Evolutionary conservation across 2,888 invertebrate genomes (phyloP).

Genomic region (Emmelina monodactyla): DNA sequence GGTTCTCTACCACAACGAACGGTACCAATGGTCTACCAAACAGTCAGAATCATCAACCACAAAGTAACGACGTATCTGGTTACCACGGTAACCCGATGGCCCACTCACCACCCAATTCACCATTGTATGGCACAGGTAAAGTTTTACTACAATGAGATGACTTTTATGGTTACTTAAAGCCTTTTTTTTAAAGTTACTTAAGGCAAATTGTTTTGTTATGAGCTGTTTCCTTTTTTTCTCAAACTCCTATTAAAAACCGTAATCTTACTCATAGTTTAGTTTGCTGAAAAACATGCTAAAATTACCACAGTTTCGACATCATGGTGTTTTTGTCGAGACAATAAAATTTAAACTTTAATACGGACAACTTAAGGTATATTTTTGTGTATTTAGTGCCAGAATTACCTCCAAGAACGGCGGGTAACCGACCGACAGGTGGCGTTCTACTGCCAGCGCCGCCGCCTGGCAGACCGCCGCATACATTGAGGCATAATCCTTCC

Average conservation of each 20-base stretch:
- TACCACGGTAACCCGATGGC: constrained; percentile 47
- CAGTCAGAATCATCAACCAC: constrained; percentile 31
- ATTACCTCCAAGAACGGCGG: constrained; percentile 83
- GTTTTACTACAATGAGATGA: too few species aligned
- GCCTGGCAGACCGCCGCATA: constrained; percentile 42
- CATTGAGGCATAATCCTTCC: constrained; percentile 39
- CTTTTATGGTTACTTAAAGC: too few species aligned
- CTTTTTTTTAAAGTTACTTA: too few species aligned
- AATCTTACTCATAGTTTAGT: too few species aligned
- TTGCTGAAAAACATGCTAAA: too few species aligned
- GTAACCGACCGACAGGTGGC: constrained; percentile 78
- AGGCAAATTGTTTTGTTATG: too few species aligned
- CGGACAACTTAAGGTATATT: too few species aligned
- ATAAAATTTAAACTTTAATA: too few species aligned
- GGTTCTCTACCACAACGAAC: constrained; percentile 61
- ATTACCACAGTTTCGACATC: too few species aligned
- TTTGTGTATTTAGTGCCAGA: constrained; percentile 68
- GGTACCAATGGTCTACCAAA: constrained; percentile 34
- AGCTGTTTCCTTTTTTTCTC: background rate
- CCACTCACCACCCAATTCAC: constrained; percentile 56
- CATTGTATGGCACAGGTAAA: constrained; percentile 63
- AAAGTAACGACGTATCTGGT: constrained; percentile 39
- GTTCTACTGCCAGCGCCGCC: constrained; percentile 55
- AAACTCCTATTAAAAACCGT: background rate
- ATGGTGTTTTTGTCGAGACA: too few species aligned